Base-by-base conservation (phyloP, 2,797 vertebrate genomes). In the Thripadectes ignobilis region DNA sequence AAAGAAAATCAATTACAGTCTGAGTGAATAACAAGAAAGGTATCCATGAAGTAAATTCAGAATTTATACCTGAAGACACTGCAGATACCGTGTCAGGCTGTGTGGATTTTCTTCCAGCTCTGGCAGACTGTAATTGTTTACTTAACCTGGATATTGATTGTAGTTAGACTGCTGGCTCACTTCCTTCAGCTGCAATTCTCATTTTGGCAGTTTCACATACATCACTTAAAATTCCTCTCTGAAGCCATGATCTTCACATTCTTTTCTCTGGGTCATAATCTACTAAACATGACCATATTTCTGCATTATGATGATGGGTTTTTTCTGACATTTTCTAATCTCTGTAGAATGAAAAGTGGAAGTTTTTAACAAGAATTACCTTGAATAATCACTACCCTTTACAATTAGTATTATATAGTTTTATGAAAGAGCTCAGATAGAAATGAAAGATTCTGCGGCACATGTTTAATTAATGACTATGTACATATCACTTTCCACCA, bases 91-190 rank as follows among this genome's bases (percentile, higher is more conserved):
- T 81, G 63, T 74, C 88, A 96, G 77, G 77, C 20, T 59, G 55
- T 22, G 85, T 43, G 68, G 79, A 95, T 91, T 88, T 85, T 80
- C 79, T 88, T 83, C 29, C 57, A 90, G 72, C 43, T 72, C 73
- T 29, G 6, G 74, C 84, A 86, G 79, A 85, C 54, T 82, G 52
- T 80, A 95, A 93, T 86, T 94, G 86, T 96, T 96, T 92, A 77
- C 65, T 95, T 92, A 97, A 89, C 73, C 88, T 89, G 78, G 49
- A 54, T 97, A 97, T 96, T 89, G 93, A 96, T 91, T 92, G 74
- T 19, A 76, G 75, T 83, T 91, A 72, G 68, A 57, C 69, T 85
- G 67, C 73, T 93, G 86, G 90, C 91, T 93, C 12, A 11, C 43
- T 67, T 94, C 80, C 83, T 93, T 87, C 30, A 5, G 63, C 81